Evolutionary conservation across 2,113 vertebrate species (phyloP).

Genomic region (Pygathrix nemaeus): DNA sequence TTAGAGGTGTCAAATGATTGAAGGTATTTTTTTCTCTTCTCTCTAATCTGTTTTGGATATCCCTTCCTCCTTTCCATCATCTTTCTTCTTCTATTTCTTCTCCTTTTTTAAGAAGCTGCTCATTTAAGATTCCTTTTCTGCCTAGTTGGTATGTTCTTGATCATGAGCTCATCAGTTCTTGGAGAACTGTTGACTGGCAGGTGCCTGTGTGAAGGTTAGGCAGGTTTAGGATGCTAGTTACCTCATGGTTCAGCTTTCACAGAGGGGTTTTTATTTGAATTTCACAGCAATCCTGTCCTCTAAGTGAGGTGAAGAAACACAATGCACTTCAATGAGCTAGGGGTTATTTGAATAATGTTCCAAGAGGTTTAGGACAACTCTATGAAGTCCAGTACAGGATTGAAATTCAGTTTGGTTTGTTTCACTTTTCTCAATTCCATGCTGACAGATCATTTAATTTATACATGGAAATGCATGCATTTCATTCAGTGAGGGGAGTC

Average conservation of each 20-base stretch:
- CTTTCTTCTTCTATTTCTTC: neutral
- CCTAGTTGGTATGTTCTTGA: neutral
- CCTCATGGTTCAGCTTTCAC: neutral
- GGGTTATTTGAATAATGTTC: neutral
- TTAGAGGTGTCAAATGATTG: neutral
- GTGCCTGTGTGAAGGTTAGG: neutral
- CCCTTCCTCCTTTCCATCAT: neutral
- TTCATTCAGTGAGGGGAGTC: neutral
- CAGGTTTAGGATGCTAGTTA: neutral
- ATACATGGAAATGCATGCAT: neutral
- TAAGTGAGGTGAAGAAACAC: neutral
- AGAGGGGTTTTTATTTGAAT: neutral
- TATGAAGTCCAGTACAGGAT: neutral
- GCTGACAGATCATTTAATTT: constrained; percentile 40
- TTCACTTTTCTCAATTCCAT: neutral
- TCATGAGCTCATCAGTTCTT: neutral
- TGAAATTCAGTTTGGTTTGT: neutral
- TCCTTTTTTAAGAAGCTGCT: neutral
- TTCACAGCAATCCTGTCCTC: neutral
- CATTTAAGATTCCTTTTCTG: neutral
- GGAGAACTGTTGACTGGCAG: neutral
- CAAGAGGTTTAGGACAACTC: neutral
- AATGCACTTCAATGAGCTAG: neutral
- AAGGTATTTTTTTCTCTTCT: neutral
- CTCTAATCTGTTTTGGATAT: neutral